Conservation (phyloP, 1,140 invertebrate species). For the Euura saliciscinereae region DNA sequence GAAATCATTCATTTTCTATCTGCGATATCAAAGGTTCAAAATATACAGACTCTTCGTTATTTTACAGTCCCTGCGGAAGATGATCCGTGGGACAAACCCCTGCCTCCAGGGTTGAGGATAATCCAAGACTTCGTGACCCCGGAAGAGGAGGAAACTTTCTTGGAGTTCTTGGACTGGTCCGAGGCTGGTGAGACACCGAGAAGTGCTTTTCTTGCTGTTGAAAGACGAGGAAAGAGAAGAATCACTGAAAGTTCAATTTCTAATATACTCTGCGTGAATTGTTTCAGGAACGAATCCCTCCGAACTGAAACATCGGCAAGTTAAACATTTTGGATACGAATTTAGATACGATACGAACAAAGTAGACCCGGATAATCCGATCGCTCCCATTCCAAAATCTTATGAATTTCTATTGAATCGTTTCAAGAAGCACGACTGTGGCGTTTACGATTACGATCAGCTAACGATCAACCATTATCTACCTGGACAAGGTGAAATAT, state of each 20-base stretch:
- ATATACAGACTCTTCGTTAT: neutral
- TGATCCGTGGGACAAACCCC: conserved; percentile 31
- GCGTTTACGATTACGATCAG: conserved; percentile 78
- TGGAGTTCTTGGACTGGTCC: conserved; percentile 69
- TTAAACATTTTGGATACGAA: conserved; percentile 94
- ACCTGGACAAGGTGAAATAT: conserved; percentile 82
- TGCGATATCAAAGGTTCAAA: too few relatives aligned
- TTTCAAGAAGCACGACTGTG: conserved; percentile 60
- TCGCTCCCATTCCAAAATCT: conserved; percentile 73
- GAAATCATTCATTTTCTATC: neutral
- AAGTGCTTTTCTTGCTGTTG: neutral
- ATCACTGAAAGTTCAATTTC: conserved; percentile 12
- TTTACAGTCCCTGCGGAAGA: conserved; percentile 49
- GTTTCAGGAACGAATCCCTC: conserved; percentile 35
- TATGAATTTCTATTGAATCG: conserved; percentile 72
- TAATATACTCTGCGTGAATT: conserved; percentile 20
- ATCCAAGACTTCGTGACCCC: conserved; percentile 76
- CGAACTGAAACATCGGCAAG: conserved; percentile 82
- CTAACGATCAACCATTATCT: conserved; percentile 91
- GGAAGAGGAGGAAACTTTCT: conserved; percentile 73
- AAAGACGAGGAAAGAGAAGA: neutral
- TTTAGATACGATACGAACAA: conserved; percentile 91
- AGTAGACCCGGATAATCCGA: conserved; percentile 75
- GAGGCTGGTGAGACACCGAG: conserved; percentile 38
- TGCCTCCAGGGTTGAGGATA: conserved; percentile 77